Evolutionary conservation across 2,888 invertebrate species (phyloP), one percentile per base, ranked within the genome.

Genomic region (Amorpha juglandis): DNA sequence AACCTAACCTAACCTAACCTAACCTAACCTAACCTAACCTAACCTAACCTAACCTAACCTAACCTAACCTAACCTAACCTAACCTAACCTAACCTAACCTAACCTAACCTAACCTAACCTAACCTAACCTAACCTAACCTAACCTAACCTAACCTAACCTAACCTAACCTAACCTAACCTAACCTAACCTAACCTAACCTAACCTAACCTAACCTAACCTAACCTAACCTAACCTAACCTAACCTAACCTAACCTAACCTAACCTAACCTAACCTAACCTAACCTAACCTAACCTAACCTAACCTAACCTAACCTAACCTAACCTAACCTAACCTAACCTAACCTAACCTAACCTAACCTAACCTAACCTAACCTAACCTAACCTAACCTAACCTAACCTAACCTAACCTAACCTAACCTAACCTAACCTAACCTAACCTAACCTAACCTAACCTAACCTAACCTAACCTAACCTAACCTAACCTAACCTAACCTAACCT

Each of bases 401-500:
- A 70, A 70, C 68, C 67, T 65, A 63, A 67, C 68, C 67, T 67
- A 67, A 68, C 69, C 67, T 67, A 67, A 67, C 66, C 69, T 64
- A 64, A 55, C 63, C 42, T 64, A 66, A 63, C 66, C 66, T 63
- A 65, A 67, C 67, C 67, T 67, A 67, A 68, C 69, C 70, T 68
- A 70, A 69, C 71, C 71, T 69, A 68, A 69, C 68, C 71, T 68
- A 69, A 68, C 69, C 65, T 67, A 67, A 66, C 69, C 69, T 70
- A 70, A 69, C 70, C 69, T 69, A 66, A 69, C 69, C 68, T 69
- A 69, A 71, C 69, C 69, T 69, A 69, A 69, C 68, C 64, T 66
- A 69, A 69, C 71, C 67, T 68, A 69, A 67, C 63, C 69, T 67
- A 71, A 67, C 69, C 68, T 67, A 70, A 67, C 70, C 67, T 64